Evolutionary conservation across 2,113 vertebrate species (phyloP), one percentile per base, ranked within the genome.

Genomic region (Scolopax mira): DNA sequence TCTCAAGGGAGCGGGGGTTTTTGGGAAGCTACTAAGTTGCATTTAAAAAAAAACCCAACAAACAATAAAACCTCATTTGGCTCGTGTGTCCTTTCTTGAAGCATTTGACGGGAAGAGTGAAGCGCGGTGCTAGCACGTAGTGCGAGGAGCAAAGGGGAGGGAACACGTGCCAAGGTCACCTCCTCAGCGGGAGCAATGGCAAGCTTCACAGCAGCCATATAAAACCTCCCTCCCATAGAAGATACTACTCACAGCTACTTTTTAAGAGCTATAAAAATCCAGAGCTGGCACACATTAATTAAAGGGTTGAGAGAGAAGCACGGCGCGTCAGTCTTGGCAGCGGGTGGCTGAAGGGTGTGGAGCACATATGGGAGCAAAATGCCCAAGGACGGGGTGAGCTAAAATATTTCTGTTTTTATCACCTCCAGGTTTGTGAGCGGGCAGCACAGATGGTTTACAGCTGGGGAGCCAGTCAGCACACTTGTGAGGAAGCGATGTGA

Each of bases 81-180:
- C 81, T 91, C 79, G 46, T 55, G 65, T 91, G 84, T 27, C 82
- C 85, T 95, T 94, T 93, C 82, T 62, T 93, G 85, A 97, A 95
- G 88, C 72, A 70, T 92, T 97, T 92, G 95, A 91, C 8, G 61
- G 73, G 82, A 84, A 88, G 75, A 95, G 94, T 66, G 60, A 94
- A 98, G 79, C 10, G 17, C 31, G 14, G 9, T 37, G 73, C 62
- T 94, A 78, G 95, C 91, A 93, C 79, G 44, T 9, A 46, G 49
- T 6, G 58, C 24, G 23, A 90, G 78, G 85, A 97, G 90, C 3
- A 4, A 94, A 95, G 85, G 55, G 60, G 51, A 91, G 64, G 24
- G 30, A 88, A 82, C 69, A 44, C 0, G 9, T 49, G 75, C 91
- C 93, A 91, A 91, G 92, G 93, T 89, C 78, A 95, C 78, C 74